Percentiles rank a stretch among this genome's conserved stretches.
Conservation (phyloP, 2,888 invertebrate species). For the Ectropis crepuscularia region DNA sequence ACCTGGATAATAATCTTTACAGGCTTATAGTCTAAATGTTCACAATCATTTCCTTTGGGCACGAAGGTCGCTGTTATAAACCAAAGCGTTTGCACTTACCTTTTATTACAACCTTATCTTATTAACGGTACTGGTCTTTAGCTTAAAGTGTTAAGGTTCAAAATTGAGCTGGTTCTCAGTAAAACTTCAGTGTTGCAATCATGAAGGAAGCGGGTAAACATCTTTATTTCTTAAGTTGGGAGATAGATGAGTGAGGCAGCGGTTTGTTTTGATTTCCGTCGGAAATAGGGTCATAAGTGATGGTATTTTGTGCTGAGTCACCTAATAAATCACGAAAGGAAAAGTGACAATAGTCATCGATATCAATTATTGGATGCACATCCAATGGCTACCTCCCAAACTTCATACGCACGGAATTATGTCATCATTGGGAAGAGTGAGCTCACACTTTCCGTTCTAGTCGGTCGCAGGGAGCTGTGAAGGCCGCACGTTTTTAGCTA, state of each 20-base stretch:
- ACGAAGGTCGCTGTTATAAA: slow-evolving; percentile 6
- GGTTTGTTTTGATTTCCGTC: slow-evolving; percentile 30
- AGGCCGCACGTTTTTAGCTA: no score
- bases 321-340: slow-evolving; percentile 30
- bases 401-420: no score
- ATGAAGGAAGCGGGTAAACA: slow-evolving; percentile 26
- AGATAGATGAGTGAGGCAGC: slow-evolving; percentile 24
- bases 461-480: no score
- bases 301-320: slow-evolving; percentile 22
- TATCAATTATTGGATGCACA: no score
- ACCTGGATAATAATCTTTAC: slow-evolving; percentile 11
- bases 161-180: slow-evolving; percentile 1
- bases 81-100: slow-evolving; percentile 15
- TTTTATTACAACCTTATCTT: slow-evolving; percentile 13
- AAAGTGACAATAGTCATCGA: slow-evolving; percentile 15
- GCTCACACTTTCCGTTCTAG: no score
- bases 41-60: background rate
- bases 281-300: slow-evolving; percentile 19
- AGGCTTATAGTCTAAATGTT: slow-evolving; percentile 2
- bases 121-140: slow-evolving; percentile 5
- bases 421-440: no score
- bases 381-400: no score
- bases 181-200: slow-evolving; percentile 16
- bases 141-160: background rate
- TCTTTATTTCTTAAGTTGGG: slow-evolving; percentile 19